Base-by-base conservation (phyloP, 2,797 vertebrate genomes). In the Notoglanidium macrostoma region DNA sequence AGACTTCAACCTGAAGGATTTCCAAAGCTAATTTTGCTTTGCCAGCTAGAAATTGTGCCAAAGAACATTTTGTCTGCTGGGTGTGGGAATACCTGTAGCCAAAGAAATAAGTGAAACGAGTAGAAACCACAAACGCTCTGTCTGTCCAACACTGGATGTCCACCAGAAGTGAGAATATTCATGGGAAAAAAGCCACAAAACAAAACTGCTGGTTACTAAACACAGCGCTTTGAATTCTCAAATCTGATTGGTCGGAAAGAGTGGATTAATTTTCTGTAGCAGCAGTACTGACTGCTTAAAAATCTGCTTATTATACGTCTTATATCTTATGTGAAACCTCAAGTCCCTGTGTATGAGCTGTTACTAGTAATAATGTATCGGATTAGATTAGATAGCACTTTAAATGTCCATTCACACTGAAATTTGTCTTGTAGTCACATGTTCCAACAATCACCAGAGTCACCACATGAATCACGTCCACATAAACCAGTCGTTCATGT, bases 11-110 rank as follows among this genome's bases (percentile, higher is more conserved):
- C 57, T 76, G 57, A 85, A 76, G 29, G n/a, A 65, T 85, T 51
- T 85, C 63, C n/a, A 85, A 85, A 65, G 11, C 10, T 77, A 23
- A 46, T 85, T 63, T 61, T 85, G 70, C 23, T 61, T 32, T 61
- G 68, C 26, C 57, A 83, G 65, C 63, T 54, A 83, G 29, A 54
- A 83, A 70, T 7, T 54, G 44, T 51, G 63, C 81, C 81, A 67
- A 54, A 83, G 49, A 68, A 54, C 46, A 68, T 83, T 83, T 68
- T 1, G 14, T 83, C 59, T 55, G 17, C 63, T 15, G 63, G 63
- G 29, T 68, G 44, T 68, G 46, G 49, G 26, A 68, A 70, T 68
- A 83, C 81, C 46, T 70, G 63, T 8, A 68, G 57, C 57, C 79
- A 46, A n/a, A 46, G 54, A 81, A 26, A 6, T 40, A 3, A 79